Percentiles rank a stretch among this genome's conserved stretches.
These are phyloP conservation scores for Drosophila mercatorum DNA, from an alignment of 2,888 invertebrate species.

Conservation along the genomic window DNA sequence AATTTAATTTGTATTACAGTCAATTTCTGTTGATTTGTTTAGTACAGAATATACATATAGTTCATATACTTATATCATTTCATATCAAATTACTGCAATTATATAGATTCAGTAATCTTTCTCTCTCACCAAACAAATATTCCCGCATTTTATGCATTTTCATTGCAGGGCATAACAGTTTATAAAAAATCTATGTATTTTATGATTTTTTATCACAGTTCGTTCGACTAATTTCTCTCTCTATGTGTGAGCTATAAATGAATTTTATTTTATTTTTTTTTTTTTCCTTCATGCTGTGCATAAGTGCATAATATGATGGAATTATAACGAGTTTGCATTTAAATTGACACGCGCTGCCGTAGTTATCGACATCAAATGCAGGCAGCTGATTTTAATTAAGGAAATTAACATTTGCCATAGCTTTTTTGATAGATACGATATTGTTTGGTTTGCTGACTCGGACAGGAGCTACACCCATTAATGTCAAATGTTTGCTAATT, in stretches of 20 bases:
- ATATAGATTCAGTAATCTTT: neutral
- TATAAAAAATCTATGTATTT: constrained; percentile 2
- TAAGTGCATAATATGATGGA: constrained; percentile 22
- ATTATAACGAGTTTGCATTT: constrained; percentile 15
- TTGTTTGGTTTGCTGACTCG: neutral
- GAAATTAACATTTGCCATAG: constrained; percentile 21
- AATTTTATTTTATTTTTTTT: neutral
- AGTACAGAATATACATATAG: too few species aligned
- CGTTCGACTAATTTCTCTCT: constrained; percentile 29
- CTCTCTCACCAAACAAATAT: neutral
- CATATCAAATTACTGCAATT: neutral
- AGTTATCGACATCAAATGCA: constrained; percentile 15
- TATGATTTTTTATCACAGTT: constrained; percentile 13
- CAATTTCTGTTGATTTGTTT: too few species aligned
- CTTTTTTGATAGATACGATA: neutral
- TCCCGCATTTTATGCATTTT: neutral
- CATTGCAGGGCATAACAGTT: neutral
- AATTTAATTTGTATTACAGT: too few species aligned
- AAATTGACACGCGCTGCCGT: constrained; percentile 5
- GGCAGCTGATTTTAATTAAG: constrained; percentile 38
- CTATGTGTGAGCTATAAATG: constrained; percentile 4
- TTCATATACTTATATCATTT: neutral
- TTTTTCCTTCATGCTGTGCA: neutral
- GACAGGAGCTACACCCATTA: neutral
- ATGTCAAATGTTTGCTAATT: constrained; percentile 2